phyloP scores from a whole-genome alignment of 2,888 invertebrate genomes.

The Flexamia atlantica region DNA sequence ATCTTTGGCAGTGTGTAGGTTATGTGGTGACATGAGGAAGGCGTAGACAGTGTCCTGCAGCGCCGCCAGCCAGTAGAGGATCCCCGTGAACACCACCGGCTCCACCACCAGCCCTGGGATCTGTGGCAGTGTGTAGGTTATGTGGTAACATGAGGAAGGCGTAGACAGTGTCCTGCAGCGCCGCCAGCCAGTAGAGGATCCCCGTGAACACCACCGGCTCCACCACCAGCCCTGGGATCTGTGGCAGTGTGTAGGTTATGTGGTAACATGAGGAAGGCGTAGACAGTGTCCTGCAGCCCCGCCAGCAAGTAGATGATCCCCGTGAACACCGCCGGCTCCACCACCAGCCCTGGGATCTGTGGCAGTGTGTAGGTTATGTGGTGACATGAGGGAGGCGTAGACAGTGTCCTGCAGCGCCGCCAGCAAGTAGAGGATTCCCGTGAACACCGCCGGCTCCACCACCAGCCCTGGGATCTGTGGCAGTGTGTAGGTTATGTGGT shows the following conservation, averaged over 20 bases:
- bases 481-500: constrained; percentile 78
- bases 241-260: constrained; percentile 83
- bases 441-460: constrained; percentile 90
- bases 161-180: constrained; percentile 82
- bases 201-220: constrained; percentile 90
- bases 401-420: constrained; percentile 85
- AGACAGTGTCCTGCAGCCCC: constrained; percentile 83
- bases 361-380: constrained; percentile 77
- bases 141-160: constrained; percentile 85
- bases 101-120: constrained; percentile 91
- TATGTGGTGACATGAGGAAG: constrained; percentile 82
- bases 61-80: constrained; percentile 94
- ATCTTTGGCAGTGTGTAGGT: constrained; percentile 86
- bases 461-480: constrained; percentile 89
- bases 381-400: constrained; percentile 83
- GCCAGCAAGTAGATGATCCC: constrained; percentile 92
- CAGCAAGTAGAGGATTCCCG: constrained; percentile 90
- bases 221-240: constrained; percentile 91
- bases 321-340: constrained; percentile 90
- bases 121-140: constrained; percentile 76
- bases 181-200: constrained; percentile 92
- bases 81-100: constrained; percentile 87
- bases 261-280: constrained; percentile 85
- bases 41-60: constrained; percentile 82
- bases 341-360: constrained; percentile 89